Evolutionary conservation across 1,140 invertebrate species (phyloP).

Genomic region (Ladona fulva): DNA sequence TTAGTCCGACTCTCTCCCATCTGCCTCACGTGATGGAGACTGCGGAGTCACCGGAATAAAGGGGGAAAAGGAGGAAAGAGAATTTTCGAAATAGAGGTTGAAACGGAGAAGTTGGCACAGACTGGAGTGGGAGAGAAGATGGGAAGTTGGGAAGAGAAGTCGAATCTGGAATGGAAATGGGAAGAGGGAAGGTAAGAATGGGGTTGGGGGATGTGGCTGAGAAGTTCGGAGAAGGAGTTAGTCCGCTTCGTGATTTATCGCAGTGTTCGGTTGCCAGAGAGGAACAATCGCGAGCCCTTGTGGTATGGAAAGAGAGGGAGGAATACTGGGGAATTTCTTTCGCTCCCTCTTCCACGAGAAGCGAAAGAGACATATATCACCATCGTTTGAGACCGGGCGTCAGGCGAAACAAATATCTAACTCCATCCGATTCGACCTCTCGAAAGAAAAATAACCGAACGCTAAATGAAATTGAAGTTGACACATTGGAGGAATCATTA

Average conservation of each 20-base stretch:
- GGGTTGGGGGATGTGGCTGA: neutral
- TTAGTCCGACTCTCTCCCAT: too few species aligned
- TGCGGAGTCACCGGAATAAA: neutral
- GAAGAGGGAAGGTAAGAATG: neutral
- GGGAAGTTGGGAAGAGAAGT: neutral
- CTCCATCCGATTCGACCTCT: neutral
- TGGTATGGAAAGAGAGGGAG: neutral
- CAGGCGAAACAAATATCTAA: neutral
- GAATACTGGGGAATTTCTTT: neutral
- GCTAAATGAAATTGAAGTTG: constrained; percentile 6
- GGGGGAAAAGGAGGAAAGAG: neutral
- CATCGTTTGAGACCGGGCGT: neutral
- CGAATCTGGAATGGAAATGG: neutral
- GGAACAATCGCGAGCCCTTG: neutral
- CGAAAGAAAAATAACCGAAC: neutral
- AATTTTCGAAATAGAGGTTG: neutral
- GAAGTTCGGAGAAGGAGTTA: neutral
- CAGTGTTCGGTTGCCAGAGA: neutral
- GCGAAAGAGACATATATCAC: neutral
- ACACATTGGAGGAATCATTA: neutral
- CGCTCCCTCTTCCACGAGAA: neutral
- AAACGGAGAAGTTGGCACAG: neutral
- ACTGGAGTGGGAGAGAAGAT: neutral
- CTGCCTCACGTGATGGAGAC: neutral
- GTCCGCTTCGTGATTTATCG: neutral